These are phyloP conservation scores for Ctena decussata DNA, from an alignment of 2,888 invertebrate genomes.

Conservation along the genomic window DNA sequence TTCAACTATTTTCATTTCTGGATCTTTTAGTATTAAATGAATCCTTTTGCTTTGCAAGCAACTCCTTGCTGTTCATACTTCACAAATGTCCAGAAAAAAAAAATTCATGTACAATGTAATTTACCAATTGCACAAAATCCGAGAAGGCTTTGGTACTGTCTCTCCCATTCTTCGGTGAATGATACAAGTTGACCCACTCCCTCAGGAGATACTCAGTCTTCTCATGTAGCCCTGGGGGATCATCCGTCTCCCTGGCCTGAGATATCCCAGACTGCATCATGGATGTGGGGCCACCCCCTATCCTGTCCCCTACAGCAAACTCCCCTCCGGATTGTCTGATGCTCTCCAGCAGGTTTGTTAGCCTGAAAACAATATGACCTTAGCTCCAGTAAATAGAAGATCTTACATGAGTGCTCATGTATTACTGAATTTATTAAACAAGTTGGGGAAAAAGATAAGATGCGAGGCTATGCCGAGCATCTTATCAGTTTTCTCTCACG, in stretches of 20 bases:
- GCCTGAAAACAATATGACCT: conserved; percentile 85
- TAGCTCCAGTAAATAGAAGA: too few relatives aligned
- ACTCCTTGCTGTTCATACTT: too few relatives aligned
- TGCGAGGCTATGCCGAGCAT: too few relatives aligned
- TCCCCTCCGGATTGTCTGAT: conserved; percentile 89
- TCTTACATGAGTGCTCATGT: too few relatives aligned
- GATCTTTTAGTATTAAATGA: too few relatives aligned
- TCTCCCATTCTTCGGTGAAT: conserved; percentile 89
- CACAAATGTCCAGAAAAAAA: too few relatives aligned
- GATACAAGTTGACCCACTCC: conserved; percentile 98
- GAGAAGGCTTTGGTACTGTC: conserved; percentile 93
- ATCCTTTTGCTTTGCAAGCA: too few relatives aligned
- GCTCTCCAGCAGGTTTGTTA: conserved; percentile 93
- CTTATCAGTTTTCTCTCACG: too few relatives aligned
- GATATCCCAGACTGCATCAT: conserved; percentile 97
- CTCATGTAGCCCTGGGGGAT: conserved; percentile 97
- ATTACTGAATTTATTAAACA: too few relatives aligned
- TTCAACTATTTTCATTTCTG: too few relatives aligned
- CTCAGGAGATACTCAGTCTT: conserved; percentile 97
- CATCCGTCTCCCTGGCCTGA: conserved; percentile 95
- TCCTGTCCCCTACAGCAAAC: conserved; percentile 90
- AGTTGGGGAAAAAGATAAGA: too few relatives aligned
- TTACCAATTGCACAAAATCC: conserved; percentile 94
- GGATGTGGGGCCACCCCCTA: conserved; percentile 89
- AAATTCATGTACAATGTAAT: too few relatives aligned